A percentile compares a stretch with the other conserved stretches of the same genome.
Evolutionary conservation across 2,888 invertebrate genomes (phyloP).

Genomic region (Cenopis cana): DNA sequence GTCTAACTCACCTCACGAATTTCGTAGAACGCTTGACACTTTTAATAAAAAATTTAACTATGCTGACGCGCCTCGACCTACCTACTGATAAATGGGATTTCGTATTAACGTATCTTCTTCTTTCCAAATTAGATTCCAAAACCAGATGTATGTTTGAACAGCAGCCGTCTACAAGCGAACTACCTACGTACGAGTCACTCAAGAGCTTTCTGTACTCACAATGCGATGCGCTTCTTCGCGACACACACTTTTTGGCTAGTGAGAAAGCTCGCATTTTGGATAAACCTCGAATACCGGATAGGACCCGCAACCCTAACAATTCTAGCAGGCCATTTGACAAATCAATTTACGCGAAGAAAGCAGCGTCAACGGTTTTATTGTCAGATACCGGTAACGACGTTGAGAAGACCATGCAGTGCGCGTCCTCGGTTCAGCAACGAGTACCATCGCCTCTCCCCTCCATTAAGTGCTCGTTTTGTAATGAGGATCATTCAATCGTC

Average conservation of each 20-base stretch:
- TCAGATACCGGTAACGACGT: not conserved
- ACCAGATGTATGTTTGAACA: conserved; percentile 9
- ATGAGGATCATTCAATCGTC: no score
- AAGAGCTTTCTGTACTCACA: conserved; percentile 6
- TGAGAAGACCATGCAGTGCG: no score
- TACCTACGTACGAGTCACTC: conserved; percentile 13
- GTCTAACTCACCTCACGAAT: conserved; percentile 3
- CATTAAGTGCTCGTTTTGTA: no score
- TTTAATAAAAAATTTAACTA: conserved; percentile 13
- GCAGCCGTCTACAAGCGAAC: not conserved
- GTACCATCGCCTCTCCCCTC: no score
- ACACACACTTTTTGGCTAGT: conserved; percentile 1
- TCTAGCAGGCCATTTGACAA: not conserved
- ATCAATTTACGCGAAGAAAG: not conserved
- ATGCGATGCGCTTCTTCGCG: conserved; percentile 17
- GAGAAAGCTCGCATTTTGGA: not conserved
- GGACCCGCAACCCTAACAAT: not conserved
- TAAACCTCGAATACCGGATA: not conserved
- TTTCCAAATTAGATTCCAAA: conserved; percentile 16
- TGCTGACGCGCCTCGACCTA: conserved; percentile 9
- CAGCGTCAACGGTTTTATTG: not conserved
- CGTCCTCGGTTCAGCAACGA: no score
- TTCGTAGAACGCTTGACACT: conserved; percentile 11
- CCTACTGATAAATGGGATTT: conserved; percentile 21
- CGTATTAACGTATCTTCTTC: conserved; percentile 4